These are phyloP conservation scores for Actinernus sp. DNA, from an alignment of 92 coral and sea anemone genomes.

Conservation along the genomic window DNA sequence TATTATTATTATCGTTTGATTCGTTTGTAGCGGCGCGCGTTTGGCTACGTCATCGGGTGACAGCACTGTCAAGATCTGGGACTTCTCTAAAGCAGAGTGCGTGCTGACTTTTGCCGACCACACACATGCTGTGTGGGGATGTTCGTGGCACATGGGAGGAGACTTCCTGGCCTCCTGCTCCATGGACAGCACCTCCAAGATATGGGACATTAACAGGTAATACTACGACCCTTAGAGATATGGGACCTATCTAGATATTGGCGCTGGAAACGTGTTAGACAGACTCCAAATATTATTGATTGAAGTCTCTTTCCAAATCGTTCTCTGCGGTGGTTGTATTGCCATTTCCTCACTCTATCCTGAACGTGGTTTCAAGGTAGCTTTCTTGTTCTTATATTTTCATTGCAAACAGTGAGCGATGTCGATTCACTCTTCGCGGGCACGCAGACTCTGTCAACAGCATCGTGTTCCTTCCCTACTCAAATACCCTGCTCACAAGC, in stretches of 20 bases:
- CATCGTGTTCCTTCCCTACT: slow-evolving; percentile 88
- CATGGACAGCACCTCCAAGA: slow-evolving; percentile 95
- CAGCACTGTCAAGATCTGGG: slow-evolving; percentile 98
- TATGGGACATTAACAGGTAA: slow-evolving; percentile 98
- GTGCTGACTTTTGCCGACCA: slow-evolving; percentile 95
- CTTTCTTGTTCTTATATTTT: neutral
- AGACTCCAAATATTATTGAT: no score
- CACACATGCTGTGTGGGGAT: slow-evolving; percentile 99
- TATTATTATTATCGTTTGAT: neutral
- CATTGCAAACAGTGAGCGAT: slow-evolving; percentile 79
- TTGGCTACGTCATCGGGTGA: slow-evolving; percentile 97
- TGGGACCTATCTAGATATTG: no score
- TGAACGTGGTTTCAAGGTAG: no score
- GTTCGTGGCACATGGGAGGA: slow-evolving; percentile 97
- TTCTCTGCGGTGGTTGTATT: no score
- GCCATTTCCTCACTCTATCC: no score
- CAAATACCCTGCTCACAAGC: slow-evolving; percentile 93
- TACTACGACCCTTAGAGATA: no score
- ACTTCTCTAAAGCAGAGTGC: slow-evolving; percentile 98
- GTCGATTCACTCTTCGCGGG: slow-evolving; percentile 96
- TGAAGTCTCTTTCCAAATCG: no score
- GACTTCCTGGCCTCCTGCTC: slow-evolving; percentile 97
- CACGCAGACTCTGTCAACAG: slow-evolving; percentile 99
- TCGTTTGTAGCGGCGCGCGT: slow-evolving; percentile 87
- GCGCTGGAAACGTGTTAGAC: no score